Evolutionary conservation across 2,113 vertebrate species (phyloP).

Genomic region (Etia nguti): DNA sequence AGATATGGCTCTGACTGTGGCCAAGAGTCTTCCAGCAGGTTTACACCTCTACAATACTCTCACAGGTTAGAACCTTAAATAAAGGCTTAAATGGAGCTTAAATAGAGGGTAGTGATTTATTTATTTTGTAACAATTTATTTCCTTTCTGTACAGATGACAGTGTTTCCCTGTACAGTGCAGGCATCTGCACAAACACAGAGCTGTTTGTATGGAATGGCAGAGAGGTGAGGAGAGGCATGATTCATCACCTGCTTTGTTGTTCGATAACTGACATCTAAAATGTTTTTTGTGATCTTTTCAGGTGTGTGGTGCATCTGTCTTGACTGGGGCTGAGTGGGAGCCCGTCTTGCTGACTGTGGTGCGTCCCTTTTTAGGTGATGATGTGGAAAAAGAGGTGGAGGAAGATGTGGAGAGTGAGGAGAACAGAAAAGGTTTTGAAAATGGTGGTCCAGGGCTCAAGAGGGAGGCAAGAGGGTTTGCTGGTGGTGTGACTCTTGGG

Average conservation of each 20-base stretch:
- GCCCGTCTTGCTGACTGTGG: slow-evolving; percentile 82
- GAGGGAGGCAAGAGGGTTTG: slow-evolving; percentile 61
- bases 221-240: slow-evolving; percentile 75
- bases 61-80: slow-evolving; percentile 70
- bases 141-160: slow-evolving; percentile 75
- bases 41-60: slow-evolving; percentile 85
- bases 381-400: slow-evolving; percentile 33
- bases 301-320: slow-evolving; percentile 82
- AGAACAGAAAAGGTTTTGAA: background rate
- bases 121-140: background rate
- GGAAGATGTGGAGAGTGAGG: background rate
- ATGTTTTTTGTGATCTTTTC: background rate
- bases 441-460: slow-evolving; percentile 47
- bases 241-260: background rate
- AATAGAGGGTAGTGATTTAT: background rate
- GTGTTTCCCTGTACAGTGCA: slow-evolving; percentile 69
- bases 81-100: background rate
- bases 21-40: slow-evolving; percentile 86
- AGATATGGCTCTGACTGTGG: slow-evolving; percentile 84
- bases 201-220: slow-evolving; percentile 92
- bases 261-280: background rate
- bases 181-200: slow-evolving; percentile 79
- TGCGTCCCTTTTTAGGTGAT: slow-evolving; percentile 63
- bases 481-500: slow-evolving; percentile 58
- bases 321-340: slow-evolving; percentile 78